Conservation (phyloP, 1,140 invertebrate species). For the Gonatopus flavifemur region DNA sequence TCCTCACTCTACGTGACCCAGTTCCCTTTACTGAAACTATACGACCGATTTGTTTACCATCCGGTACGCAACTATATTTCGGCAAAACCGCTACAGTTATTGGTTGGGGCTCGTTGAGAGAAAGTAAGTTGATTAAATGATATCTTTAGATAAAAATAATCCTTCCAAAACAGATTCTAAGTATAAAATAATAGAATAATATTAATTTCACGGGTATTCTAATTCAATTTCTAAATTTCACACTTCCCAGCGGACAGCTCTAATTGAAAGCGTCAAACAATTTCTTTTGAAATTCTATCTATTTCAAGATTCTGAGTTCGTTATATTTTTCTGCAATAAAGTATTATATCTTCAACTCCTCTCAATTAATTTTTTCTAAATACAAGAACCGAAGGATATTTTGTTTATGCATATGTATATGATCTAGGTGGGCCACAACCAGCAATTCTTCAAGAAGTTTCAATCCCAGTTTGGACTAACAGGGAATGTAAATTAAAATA, state of each 20-base stretch:
- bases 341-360: no score
- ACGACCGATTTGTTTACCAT: slow-evolving; percentile 80
- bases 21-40: slow-evolving; percentile 75
- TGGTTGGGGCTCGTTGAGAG: slow-evolving; percentile 80
- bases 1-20: slow-evolving; percentile 78
- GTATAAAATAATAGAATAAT: no score
- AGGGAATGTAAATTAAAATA: slow-evolving; percentile 77
- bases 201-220: no score
- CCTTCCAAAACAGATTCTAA: no score
- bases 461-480: slow-evolving; percentile 83
- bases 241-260: no score
- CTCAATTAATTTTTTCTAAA: no score
- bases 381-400: not conserved
- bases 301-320: no score
- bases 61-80: slow-evolving; percentile 63
- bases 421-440: slow-evolving; percentile 79
- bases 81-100: slow-evolving; percentile 77
- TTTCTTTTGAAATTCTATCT: no score
- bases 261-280: no score
- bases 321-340: no score
- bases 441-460: slow-evolving; percentile 77
- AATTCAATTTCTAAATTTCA: no score
- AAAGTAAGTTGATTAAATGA: slow-evolving; percentile 70
- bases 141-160: not conserved
- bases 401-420: no score